A percentile compares a stretch with the other conserved stretches of the same genome.
Conservation (phyloP, 2,797 vertebrate genomes). For the Darevskia mixta region DNA sequence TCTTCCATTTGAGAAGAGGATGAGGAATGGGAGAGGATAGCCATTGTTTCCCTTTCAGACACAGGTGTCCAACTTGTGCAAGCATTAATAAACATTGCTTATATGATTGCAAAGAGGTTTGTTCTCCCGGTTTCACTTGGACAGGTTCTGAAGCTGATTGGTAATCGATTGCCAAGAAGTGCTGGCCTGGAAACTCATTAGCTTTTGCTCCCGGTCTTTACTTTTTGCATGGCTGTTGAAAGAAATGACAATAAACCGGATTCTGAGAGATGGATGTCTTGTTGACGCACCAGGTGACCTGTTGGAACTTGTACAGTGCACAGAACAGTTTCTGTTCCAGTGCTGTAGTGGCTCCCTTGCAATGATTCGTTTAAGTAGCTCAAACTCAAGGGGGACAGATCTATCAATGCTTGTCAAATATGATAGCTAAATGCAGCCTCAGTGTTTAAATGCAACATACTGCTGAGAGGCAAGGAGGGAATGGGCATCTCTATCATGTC, state of each 20-base stretch:
- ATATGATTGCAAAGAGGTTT: neutral
- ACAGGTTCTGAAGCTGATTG: slow-evolving; percentile 13
- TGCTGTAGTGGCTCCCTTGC: neutral
- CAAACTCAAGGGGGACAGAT: neutral
- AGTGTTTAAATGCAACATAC: neutral
- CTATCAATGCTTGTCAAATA: neutral
- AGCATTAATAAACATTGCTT: neutral
- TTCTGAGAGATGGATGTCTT: slow-evolving; percentile 32
- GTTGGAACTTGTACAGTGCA: neutral
- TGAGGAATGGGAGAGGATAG: neutral
- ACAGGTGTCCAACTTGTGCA: too few relatives aligned
- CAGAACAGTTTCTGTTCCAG: neutral
- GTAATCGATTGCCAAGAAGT: slow-evolving; percentile 11
- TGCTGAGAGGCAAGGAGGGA: neutral
- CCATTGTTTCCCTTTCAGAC: neutral
- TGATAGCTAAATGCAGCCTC: neutral
- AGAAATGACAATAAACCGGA: slow-evolving; percentile 21
- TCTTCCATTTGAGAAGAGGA: neutral
- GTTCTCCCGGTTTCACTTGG: slow-evolving; percentile 7
- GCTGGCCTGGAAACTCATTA: slow-evolving; percentile 10
- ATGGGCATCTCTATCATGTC: neutral
- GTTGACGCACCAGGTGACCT: neutral
- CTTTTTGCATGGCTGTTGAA: slow-evolving; percentile 16
- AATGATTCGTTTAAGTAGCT: neutral
- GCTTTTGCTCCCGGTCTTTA: neutral